Evolutionary conservation across 2,888 invertebrate genomes (phyloP).

Genomic region (Keiferia lycopersicella): DNA sequence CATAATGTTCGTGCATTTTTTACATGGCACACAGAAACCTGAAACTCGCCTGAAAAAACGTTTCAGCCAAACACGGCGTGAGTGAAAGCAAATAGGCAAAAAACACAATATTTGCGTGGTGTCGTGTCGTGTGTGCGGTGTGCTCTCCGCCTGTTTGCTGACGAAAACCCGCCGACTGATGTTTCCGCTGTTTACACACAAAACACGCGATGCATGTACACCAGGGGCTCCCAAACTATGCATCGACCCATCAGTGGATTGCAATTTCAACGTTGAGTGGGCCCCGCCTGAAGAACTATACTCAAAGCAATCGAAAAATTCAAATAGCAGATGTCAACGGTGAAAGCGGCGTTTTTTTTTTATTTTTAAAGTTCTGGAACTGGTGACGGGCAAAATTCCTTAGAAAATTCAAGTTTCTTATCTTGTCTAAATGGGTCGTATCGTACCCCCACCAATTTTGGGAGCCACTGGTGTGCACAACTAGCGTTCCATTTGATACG

Average conservation of each 20-base stretch:
- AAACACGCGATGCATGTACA: constrained; percentile 23
- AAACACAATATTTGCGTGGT: constrained; percentile 59
- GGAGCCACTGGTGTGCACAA: background rate
- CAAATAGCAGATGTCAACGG: too few species aligned
- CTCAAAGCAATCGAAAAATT: too few species aligned
- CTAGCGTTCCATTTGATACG: constrained; percentile 3
- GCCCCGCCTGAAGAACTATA: too few species aligned
- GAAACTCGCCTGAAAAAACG: constrained; percentile 48
- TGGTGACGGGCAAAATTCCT: too few species aligned
- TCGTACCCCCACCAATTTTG: too few species aligned
- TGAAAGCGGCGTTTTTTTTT: too few species aligned
- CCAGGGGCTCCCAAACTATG: background rate
- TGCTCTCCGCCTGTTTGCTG: constrained; percentile 35
- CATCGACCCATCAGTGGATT: too few species aligned
- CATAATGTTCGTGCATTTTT: constrained; percentile 2
- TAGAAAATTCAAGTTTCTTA: too few species aligned
- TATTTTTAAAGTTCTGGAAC: too few species aligned
- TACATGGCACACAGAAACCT: constrained; percentile 8
- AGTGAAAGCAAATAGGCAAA: constrained; percentile 71
- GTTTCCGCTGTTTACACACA: constrained; percentile 45
- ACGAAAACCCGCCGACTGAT: constrained; percentile 40
- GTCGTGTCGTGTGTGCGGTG: constrained; percentile 38
- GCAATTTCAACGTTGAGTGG: too few species aligned
- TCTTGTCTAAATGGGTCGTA: too few species aligned
- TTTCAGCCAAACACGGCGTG: constrained; percentile 57